phyloP scores from a whole-genome alignment of 2,888 invertebrate species.

The Boloria euphrosyne region DNA sequence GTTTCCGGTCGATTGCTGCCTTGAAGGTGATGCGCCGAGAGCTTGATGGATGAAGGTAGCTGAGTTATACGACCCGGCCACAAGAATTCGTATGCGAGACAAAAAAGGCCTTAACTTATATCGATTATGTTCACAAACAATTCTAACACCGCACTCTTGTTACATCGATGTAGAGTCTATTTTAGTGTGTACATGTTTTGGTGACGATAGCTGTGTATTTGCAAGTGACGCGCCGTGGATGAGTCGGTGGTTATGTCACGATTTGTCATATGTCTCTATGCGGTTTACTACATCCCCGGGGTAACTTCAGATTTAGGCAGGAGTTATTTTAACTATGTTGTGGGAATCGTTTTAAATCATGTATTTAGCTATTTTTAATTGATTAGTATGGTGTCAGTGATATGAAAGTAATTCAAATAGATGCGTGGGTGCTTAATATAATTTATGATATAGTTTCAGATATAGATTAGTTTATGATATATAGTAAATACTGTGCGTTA shows the following conservation, averaged over 20 bases:
- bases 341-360: constrained; percentile 4
- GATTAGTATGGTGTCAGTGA: constrained; percentile 10
- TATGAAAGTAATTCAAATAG: neutral
- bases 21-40: constrained; percentile 76
- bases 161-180: constrained; percentile 47
- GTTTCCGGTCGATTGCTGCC: constrained; percentile 75
- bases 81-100: constrained; percentile 63
- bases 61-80: constrained; percentile 67
- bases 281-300: constrained; percentile 56
- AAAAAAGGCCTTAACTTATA: constrained; percentile 45
- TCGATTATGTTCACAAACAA: constrained; percentile 15
- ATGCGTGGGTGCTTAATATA: neutral
- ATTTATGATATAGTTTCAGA: no score
- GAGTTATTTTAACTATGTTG: constrained; percentile 75
- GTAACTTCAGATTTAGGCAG: constrained; percentile 55
- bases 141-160: constrained; percentile 39
- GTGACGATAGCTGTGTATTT: constrained; percentile 29
- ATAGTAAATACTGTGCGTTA: neutral
- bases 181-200: constrained; percentile 21
- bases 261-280: constrained; percentile 79
- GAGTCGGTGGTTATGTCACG: constrained; percentile 75
- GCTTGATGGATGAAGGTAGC: constrained; percentile 79
- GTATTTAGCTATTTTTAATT: constrained; percentile 1
- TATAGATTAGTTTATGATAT: constrained; percentile 1
- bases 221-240: constrained; percentile 43